Conservation (phyloP, 2,888 invertebrate species). For the Pristionchus entomophagus region DNA sequence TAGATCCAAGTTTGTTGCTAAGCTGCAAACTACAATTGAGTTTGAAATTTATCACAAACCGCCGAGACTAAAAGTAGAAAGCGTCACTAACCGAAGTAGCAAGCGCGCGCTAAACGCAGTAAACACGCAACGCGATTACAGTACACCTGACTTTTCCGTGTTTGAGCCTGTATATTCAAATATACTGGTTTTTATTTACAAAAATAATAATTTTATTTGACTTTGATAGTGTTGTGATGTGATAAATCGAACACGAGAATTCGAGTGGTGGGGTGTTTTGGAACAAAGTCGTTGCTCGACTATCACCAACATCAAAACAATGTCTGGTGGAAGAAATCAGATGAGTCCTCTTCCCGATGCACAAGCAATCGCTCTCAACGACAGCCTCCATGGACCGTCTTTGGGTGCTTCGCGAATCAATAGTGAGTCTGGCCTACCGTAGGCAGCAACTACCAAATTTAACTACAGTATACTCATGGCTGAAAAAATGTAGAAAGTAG, state of each 20-base stretch:
- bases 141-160: neutral
- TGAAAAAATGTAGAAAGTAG: neutral
- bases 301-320: neutral
- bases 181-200: neutral
- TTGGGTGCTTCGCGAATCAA: neutral
- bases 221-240: neutral
- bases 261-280: neutral
- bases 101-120: neutral
- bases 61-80: constrained; percentile 27
- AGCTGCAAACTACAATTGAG: constrained; percentile 7
- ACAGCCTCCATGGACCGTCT: neutral
- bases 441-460: neutral
- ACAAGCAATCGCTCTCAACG: neutral
- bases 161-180: neutral
- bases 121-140: neutral
- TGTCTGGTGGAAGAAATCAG: neutral
- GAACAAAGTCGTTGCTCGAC: neutral
- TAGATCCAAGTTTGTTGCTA: neutral
- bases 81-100: constrained; percentile 18
- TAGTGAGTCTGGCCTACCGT: neutral
- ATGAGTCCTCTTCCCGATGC: neutral
- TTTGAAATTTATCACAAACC: constrained; percentile 5
- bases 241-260: neutral
- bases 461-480: neutral
- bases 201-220: neutral